Evolutionary conservation across 2,888 invertebrate genomes (phyloP).

Genomic region (Eilema griseolum): DNA sequence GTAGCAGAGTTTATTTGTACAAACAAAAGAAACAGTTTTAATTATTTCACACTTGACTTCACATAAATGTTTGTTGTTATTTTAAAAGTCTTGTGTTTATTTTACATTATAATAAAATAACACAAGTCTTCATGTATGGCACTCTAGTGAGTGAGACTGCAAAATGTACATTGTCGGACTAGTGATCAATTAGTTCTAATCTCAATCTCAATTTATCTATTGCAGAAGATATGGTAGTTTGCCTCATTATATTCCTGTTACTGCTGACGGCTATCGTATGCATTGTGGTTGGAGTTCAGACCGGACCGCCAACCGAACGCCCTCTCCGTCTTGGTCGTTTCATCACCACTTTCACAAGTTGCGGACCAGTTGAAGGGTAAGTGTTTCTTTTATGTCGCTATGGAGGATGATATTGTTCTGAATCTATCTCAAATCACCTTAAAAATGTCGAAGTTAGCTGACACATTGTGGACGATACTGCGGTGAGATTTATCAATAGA

Average conservation of each 20-base stretch:
- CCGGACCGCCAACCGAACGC: constrained; percentile 83
- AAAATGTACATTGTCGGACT: too few relatives aligned
- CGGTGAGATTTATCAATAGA: too few relatives aligned
- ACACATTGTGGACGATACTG: neutral
- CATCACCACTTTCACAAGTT: constrained; percentile 91
- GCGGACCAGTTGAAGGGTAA: constrained; percentile 93
- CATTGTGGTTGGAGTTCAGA: constrained; percentile 85
- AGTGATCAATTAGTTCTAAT: neutral
- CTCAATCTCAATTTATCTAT: neutral
- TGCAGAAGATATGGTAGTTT: constrained; percentile 86
- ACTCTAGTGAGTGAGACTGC: too few relatives aligned
- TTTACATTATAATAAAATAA: too few relatives aligned
- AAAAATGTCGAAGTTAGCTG: neutral
- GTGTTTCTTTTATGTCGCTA: constrained; percentile 22
- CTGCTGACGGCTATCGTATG: constrained; percentile 89
- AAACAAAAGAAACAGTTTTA: too few relatives aligned
- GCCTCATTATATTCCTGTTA: constrained; percentile 87
- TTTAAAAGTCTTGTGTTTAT: too few relatives aligned
- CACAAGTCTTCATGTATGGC: too few relatives aligned
- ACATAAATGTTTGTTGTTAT: too few relatives aligned
- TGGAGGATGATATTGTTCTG: neutral
- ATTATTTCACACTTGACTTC: too few relatives aligned
- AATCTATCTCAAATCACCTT: neutral
- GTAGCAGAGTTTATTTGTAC: too few relatives aligned
- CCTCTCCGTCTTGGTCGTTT: constrained; percentile 91